These are phyloP conservation scores for Aythya baeri DNA, from an alignment of 2,113 vertebrate genomes.

Conservation along the genomic window DNA sequence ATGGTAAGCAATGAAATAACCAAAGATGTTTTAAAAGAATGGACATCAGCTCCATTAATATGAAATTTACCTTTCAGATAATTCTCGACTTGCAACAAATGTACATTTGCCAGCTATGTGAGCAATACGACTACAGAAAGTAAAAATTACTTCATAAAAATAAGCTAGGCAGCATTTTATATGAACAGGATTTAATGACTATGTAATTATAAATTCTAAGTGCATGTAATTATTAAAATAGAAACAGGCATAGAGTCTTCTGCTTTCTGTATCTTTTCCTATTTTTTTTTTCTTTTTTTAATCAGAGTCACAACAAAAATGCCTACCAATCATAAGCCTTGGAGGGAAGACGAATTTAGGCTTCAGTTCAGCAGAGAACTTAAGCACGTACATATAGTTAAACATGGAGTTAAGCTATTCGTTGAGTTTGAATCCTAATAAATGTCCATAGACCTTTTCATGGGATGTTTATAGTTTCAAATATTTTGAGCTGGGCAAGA, in stretches of 20 bases:
- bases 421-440: not conserved
- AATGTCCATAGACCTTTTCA: not conserved
- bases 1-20: slow-evolving; percentile 62
- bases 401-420: not conserved
- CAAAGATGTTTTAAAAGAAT: slow-evolving; percentile 47
- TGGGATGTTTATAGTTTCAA: not conserved
- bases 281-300: not conserved
- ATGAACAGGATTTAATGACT: not conserved
- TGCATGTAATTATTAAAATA: slow-evolving; percentile 33
- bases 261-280: not conserved
- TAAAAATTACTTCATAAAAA: slow-evolving; percentile 40
- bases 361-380: not conserved
- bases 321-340: not conserved
- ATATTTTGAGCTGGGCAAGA: not conserved
- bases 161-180: not conserved
- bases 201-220: slow-evolving; percentile 47
- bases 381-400: accelerated
- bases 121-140: not conserved
- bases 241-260: not conserved
- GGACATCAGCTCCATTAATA: slow-evolving; percentile 45
- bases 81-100: slow-evolving; percentile 11
- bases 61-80: slow-evolving; percentile 58
- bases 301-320: not conserved
- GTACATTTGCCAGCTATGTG: not conserved
- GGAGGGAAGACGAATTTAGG: not conserved